Evolutionary conservation across 2,113 vertebrate genomes (phyloP).

Genomic region (Chaetorhynchus papuensis): DNA sequence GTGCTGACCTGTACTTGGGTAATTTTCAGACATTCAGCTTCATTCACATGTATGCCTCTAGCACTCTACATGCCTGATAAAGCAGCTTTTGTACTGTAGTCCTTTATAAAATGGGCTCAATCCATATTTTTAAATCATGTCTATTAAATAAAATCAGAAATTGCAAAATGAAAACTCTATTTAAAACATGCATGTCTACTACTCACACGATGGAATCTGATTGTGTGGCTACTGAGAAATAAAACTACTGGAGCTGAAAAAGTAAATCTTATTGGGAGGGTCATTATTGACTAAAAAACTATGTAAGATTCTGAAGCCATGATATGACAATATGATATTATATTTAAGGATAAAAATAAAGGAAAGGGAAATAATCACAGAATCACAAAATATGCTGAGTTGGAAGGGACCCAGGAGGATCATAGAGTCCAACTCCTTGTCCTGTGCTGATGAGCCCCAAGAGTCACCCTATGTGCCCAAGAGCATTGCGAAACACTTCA

Average conservation of each 20-base stretch:
- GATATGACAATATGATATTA: not conserved
- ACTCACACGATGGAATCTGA: not conserved
- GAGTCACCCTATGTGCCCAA: accelerated
- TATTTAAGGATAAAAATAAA: not conserved
- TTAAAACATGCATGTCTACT: not conserved
- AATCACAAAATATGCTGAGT: not conserved
- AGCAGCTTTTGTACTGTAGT: not conserved
- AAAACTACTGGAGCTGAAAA: not conserved
- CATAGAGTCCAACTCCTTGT: accelerated
- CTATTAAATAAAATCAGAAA: not conserved
- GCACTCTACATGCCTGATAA: not conserved
- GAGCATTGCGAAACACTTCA: too few species aligned
- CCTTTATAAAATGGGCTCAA: not conserved
- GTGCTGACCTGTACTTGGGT: not conserved
- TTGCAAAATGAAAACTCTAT: not conserved
- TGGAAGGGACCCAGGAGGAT: not conserved
- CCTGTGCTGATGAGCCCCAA: not conserved
- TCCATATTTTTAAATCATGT: accelerated
- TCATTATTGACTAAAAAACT: not conserved
- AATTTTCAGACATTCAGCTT: not conserved
- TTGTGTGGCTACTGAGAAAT: not conserved
- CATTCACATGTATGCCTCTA: not conserved
- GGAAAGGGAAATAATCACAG: not conserved
- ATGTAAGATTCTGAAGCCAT: not conserved
- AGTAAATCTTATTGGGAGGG: not conserved